phyloP scores from a whole-genome alignment of 2,797 vertebrate genomes.

The Synaphobranchus kaupii region DNA sequence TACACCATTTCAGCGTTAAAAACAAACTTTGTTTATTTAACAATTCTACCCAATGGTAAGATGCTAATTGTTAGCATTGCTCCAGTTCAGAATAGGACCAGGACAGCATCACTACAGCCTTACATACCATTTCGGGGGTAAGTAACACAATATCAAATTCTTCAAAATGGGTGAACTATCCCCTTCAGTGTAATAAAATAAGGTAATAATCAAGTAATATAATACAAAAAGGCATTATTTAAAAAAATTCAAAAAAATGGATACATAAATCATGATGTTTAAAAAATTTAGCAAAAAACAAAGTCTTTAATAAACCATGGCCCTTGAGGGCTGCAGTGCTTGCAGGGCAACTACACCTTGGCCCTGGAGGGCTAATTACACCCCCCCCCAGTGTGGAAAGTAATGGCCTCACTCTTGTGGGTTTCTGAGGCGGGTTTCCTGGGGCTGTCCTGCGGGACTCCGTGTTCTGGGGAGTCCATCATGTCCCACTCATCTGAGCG shows the following conservation, averaged over 20 bases:
- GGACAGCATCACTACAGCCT: too few species aligned
- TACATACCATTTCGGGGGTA: too few species aligned
- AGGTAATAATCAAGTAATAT: neutral
- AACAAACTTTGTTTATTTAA: too few species aligned
- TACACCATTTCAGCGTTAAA: too few species aligned
- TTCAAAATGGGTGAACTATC: too few species aligned
- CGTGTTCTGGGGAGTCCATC: constrained; percentile 80
- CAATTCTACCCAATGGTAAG: too few species aligned
- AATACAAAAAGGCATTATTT: neutral
- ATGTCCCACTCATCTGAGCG: constrained; percentile 89
- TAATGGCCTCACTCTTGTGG: constrained; percentile 62
- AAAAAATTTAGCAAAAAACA: neutral
- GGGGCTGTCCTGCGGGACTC: constrained; percentile 61
- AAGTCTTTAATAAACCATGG: neutral
- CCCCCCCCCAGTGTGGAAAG: neutral
- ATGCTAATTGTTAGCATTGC: too few species aligned
- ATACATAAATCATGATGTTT: neutral
- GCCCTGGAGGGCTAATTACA: neutral
- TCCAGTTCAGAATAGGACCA: too few species aligned
- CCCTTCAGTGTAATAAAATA: neutral
- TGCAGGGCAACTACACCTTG: neutral
- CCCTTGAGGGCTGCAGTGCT: neutral
- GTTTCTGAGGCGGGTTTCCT: constrained; percentile 70
- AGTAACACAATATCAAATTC: too few species aligned
- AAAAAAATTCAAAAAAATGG: too few species aligned